Evolutionary conservation across 1,140 invertebrate genomes (phyloP).

Genomic region (Magallana gigas): DNA sequence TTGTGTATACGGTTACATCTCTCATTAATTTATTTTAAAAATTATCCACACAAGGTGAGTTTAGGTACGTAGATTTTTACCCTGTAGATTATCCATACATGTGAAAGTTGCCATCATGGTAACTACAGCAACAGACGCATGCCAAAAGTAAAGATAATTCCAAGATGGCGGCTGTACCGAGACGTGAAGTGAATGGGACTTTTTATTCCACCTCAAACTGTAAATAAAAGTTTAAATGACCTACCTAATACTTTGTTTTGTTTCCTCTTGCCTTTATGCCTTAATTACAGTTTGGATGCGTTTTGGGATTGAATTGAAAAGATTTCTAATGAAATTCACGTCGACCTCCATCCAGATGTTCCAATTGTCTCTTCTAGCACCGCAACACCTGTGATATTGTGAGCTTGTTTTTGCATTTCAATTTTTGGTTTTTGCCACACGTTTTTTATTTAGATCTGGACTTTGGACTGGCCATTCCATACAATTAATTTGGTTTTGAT

Average conservation of each 20-base stretch:
- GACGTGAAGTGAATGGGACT: not conserved
- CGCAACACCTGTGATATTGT: not conserved
- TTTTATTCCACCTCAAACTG: not conserved
- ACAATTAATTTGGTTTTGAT: not conserved
- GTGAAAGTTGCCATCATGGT: too few species aligned
- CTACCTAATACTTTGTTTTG: conserved; percentile 50
- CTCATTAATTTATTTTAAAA: too few species aligned
- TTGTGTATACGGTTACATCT: too few species aligned
- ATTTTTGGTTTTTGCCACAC: not conserved
- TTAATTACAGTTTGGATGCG: conserved; percentile 15
- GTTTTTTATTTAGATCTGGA: conserved; percentile 24
- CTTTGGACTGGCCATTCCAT: conserved; percentile 24
- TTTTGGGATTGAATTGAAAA: conserved; percentile 22
- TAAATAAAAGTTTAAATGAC: conserved; percentile 6
- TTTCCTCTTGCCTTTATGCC: not conserved
- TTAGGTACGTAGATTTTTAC: too few species aligned
- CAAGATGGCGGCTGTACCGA: not conserved
- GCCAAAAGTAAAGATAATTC: conserved; percentile 32
- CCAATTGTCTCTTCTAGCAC: not conserved
- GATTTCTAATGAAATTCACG: not conserved
- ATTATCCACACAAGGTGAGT: too few species aligned
- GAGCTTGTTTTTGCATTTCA: conserved; percentile 7
- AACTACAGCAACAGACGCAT: not conserved
- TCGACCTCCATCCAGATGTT: conserved; percentile 18
- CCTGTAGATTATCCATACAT: too few species aligned